Evolutionary conservation across 2,888 invertebrate genomes (phyloP).

Genomic region (Acanthoscelides obtectus): DNA sequence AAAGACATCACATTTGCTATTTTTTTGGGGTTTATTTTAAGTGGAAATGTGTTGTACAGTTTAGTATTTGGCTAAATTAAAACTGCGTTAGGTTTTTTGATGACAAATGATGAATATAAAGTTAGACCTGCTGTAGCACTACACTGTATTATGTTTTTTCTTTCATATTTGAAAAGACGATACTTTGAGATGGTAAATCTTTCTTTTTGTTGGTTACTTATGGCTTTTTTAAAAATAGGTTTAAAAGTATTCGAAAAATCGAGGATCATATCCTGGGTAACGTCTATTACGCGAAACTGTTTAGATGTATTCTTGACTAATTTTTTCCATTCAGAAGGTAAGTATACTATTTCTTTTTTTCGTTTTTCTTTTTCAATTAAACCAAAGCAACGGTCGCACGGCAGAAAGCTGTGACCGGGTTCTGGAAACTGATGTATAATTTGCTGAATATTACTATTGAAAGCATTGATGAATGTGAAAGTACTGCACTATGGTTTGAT

Average conservation of each 20-base stretch:
- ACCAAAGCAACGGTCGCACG: slow-evolving; percentile 1
- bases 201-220: not conserved
- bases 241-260: slow-evolving; percentile 1
- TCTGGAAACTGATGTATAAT: not conserved
- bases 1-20: not conserved
- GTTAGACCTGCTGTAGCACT: too few relatives aligned
- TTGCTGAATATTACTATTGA: not conserved
- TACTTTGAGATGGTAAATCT: slow-evolving; percentile 3
- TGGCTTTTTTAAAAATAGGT: slow-evolving; percentile 1
- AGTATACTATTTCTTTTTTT: slow-evolving; percentile 3
- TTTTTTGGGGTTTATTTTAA: not conserved
- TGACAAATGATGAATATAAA: too few relatives aligned
- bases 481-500: not conserved
- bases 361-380: slow-evolving; percentile 1
- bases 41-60: slow-evolving; percentile 8
- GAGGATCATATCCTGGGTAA: slow-evolving; percentile 4
- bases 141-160: slow-evolving; percentile 7
- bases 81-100: slow-evolving; percentile 1
- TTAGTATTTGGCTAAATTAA: slow-evolving; percentile 1
- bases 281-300: slow-evolving; percentile 1
- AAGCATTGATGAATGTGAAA: not conserved
- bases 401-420: not conserved
- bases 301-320: slow-evolving; percentile 4
- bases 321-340: slow-evolving; percentile 2
- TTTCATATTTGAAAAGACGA: slow-evolving; percentile 6